phyloP scores from a whole-genome alignment of 2,113 vertebrate genomes.

The Boleophthalmus pectinirostris region DNA sequence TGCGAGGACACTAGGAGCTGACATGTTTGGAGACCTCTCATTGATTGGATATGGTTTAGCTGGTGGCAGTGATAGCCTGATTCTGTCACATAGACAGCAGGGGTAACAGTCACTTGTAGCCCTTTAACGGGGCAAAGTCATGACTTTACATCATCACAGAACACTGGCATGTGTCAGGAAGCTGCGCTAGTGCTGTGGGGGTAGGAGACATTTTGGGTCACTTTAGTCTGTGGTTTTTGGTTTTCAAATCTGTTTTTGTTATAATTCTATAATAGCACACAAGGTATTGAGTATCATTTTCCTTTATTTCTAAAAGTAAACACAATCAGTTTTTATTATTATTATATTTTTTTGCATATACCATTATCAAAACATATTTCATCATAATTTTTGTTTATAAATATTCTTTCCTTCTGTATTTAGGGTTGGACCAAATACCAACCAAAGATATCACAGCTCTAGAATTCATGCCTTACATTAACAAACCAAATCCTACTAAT shows the following conservation, averaged over 20 bases:
- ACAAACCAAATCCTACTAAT: not conserved
- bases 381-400: too few relatives aligned
- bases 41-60: constrained; percentile 3
- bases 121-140: constrained; percentile 58
- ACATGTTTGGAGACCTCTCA: not conserved
- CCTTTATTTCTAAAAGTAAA: too few relatives aligned
- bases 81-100: constrained; percentile 64
- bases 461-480: not conserved
- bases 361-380: too few relatives aligned
- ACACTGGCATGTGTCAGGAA: constrained; percentile 5
- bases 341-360: too few relatives aligned
- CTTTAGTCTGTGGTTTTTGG: not conserved
- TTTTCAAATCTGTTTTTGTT: too few relatives aligned
- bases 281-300: too few relatives aligned
- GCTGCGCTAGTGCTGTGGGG: not conserved
- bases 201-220: not conserved
- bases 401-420: too few relatives aligned
- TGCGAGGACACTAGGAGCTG: not conserved
- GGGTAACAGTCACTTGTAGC: constrained; percentile 53
- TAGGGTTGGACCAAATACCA: too few relatives aligned
- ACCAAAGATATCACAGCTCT: not conserved
- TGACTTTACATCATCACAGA: constrained; percentile 26
- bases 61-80: constrained; percentile 51
- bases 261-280: too few relatives aligned
- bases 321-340: too few relatives aligned